Evolutionary conservation across 2,113 vertebrate genomes (phyloP).

Genomic region (Procapra przewalskii): DNA sequence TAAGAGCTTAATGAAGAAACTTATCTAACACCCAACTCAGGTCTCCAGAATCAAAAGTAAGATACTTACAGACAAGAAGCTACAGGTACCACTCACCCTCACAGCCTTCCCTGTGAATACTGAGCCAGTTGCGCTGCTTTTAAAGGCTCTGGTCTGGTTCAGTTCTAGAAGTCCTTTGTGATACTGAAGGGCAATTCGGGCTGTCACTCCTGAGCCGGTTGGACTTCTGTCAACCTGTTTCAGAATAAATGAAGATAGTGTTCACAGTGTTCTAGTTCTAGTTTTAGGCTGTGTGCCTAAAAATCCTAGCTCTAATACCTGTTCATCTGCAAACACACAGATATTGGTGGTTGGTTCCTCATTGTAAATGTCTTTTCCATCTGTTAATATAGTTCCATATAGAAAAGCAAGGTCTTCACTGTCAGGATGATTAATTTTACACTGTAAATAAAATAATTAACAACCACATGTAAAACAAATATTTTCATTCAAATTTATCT

Average conservation of each 20-base stretch:
- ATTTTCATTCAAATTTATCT: background rate
- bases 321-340: conserved; percentile 95
- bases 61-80: background rate
- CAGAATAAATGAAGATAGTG: background rate
- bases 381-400: conserved; percentile 95
- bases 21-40: background rate
- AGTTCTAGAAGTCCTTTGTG: conserved; percentile 91
- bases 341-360: conserved; percentile 90
- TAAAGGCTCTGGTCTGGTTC: conserved; percentile 88
- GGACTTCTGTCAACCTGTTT: conserved; percentile 94
- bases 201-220: conserved; percentile 93
- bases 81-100: conserved; percentile 76
- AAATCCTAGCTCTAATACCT: conserved; percentile 82
- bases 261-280: background rate
- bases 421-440: conserved; percentile 89
- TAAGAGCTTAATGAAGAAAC: background rate
- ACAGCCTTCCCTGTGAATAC: conserved; percentile 91
- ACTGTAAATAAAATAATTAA: conserved; percentile 76
- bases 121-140: conserved; percentile 89
- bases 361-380: conserved; percentile 89
- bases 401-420: conserved; percentile 93
- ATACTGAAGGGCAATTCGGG: conserved; percentile 92
- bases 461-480: rapidly evolving
- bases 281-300: background rate
- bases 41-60: background rate